These are phyloP conservation scores for Aphidius colemani DNA, from an alignment of 2,888 invertebrate species.

Conservation along the genomic window DNA sequence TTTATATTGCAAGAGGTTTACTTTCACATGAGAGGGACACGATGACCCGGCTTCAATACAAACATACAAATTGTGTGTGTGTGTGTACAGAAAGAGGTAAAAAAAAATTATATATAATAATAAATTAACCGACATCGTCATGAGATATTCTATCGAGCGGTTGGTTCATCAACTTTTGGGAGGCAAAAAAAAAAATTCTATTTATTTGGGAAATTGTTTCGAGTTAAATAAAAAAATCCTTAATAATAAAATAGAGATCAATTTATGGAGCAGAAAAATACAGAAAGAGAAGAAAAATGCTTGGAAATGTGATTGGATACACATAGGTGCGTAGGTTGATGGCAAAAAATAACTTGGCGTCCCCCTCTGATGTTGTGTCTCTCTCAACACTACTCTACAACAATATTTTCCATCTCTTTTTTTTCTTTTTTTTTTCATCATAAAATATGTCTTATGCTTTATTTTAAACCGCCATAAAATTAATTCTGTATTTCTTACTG, in stretches of 20 bases:
- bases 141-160: neutral
- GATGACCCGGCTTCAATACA: slow-evolving; percentile 21
- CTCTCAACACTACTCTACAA: neutral
- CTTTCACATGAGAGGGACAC: slow-evolving; percentile 14
- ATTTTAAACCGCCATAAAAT: too few species aligned
- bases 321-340: slow-evolving; percentile 36
- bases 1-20: slow-evolving; percentile 1
- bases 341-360: slow-evolving; percentile 42
- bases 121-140: neutral
- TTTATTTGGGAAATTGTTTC: neutral
- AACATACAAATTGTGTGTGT: neutral
- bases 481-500: too few species aligned
- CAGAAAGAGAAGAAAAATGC: slow-evolving; percentile 1
- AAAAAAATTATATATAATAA: too few species aligned
- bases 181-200: slow-evolving; percentile 1
- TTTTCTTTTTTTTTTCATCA: too few species aligned
- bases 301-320: slow-evolving; percentile 21
- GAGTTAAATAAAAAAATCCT: neutral
- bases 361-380: slow-evolving; percentile 40
- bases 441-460: too few species aligned
- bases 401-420: too few species aligned
- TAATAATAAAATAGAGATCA: neutral
- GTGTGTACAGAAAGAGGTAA: neutral
- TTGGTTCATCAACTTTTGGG: too few species aligned
- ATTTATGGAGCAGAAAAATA: neutral